Base-by-base conservation (phyloP, 1,140 invertebrate species). In the Hylaeus anthracinus region DNA sequence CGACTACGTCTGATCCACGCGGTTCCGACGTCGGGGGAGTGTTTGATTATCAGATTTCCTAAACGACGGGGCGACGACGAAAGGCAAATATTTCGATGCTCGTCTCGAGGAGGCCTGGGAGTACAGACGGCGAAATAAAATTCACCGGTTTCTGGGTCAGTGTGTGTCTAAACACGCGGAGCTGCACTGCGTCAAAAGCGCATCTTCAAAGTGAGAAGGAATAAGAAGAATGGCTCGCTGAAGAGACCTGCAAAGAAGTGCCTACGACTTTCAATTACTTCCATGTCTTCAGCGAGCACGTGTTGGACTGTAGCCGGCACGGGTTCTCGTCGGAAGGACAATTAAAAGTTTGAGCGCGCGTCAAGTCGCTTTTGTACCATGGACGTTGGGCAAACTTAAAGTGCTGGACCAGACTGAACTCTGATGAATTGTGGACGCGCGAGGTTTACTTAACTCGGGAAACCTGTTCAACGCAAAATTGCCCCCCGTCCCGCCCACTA, bases 51-150 rank as follows among this genome's bases (percentile, higher is more conserved):
- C 6, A 60, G 67, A 78, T 78, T 78, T 77, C 39, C 82, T 37
- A 61, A n/a, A 63, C 37, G 67, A 65, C 56, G 41, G 64, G n/a
- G 43, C 58, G 83, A 26, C 39, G 53, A 26, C 26, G 26, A 26
- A 56, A 63, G 48, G 84, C 74, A 86, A 86, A 86, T 86, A 86
- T 86, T 86, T 86, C 72, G 83, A 41, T 58, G 58, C 72, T 76
- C 53, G 81, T 69, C 55, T 76, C 53, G 43, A 76, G 79, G 48
- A 80, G 66, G 60, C n/a, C 6, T 26, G 78, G 61, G 63, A 26
- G 70, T 3, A 48, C 45, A 5, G 79, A 74, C 63, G 58, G 53
- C 6, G 63, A 76, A 79, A 83, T 73, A 74, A 75, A 75, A 86
- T 86, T 82, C 79, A n/a, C 39, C 66, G 5, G 70, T 72, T 72